Evolutionary conservation across 2,797 vertebrate species (phyloP), one percentile per base, ranked within the genome.

Genomic region (Sternotherus odoratus): DNA sequence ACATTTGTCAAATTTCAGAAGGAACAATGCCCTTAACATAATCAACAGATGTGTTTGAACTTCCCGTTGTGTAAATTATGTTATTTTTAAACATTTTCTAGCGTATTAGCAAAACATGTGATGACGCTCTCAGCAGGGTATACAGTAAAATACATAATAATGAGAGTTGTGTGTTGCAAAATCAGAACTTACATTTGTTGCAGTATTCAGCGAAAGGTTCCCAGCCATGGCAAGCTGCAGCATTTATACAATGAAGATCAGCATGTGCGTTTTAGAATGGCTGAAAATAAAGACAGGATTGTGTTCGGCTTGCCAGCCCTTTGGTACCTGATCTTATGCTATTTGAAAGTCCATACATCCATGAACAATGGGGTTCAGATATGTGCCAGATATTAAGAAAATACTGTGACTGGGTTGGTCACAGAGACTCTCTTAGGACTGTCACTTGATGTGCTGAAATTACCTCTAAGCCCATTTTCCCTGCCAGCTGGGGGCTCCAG

Each of bases 251-350:
- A 63, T 39, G 85, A 79, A 93, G 84, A 89, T 4, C 0, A 1
- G 72, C 28, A 51, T 9, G 30, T 21, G 13, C 24, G 23, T 91
- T 85, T 97, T 84, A 86, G 79, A 94, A 86, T 5, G 96, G 77
- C 75, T 94, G 12, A 84, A 85, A 96, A 89, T 84, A 94, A 91
- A 91, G 89, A 82, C 0, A 87, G 90, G 95, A 69, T 69, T 54
- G 82, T 53, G 75, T 91, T 74, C 60, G 6, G 1, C 88, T 66
- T 94, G 69, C 43, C 84, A 88, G 72, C 11, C 75, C n/a, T 86
- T 94, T 87, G 80, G 85, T 88, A 4, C 78, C 57, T 75, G 49
- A 89, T 90, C 92, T 80, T 81, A 28, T 21, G 36, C 82, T 7
- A 0, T 89, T 91, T 93, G 2, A 63, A 95, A 93, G 39, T 48